Evolutionary conservation across 2,888 invertebrate species (phyloP), one percentile per base, ranked within the genome.

Genomic region (Baronia brevicornis): DNA sequence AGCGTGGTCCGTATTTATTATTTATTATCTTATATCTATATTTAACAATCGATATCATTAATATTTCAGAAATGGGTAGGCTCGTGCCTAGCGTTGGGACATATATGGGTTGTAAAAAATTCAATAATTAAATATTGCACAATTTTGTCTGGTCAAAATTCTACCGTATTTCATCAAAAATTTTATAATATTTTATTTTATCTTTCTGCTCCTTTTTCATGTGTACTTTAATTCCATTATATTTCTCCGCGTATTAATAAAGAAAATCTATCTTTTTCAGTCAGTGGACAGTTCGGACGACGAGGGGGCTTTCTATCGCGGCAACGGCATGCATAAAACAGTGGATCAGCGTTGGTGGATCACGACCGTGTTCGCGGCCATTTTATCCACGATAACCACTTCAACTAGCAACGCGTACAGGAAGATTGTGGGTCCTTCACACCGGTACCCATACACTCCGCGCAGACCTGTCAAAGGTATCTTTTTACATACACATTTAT

Each of bases 231-330:
- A 21, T 5, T 21, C 4, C 5, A 21, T 5, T 21, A 21, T 5
- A 21, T n/a, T n/a, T n/a, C n/a, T n/a, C n/a, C n/a, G n/a, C 3
- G 19, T 12, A 15, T 17, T 9, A 26, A 23, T 1, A n/a, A 14
- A 9, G 22, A 21, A 9, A 23, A 3, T 9, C 14, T 29, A 14
- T 22, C 2, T 18, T 22, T 26, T 36, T 21, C 67, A 82, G 80
- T 39, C 65, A 9, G 41, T 72, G 35, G 80, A 80, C 43, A 73
- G 79, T 32, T 78, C 79, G 1, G 80, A 80, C 29, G 82, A 80
- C 41, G 84, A 84, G 37, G 40, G 44, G 28, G 39, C 53, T 3
- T 77, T 68, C 55, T 13, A 55, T 0, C 63, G 54, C 12, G 53
- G 54, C 24, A 67, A 64, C 33, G 62, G 56, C 1, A 45, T 47